Evolutionary conservation across 2,113 vertebrate species (phyloP), one percentile per base, ranked within the genome.

Genomic region (Labeo rohita): DNA sequence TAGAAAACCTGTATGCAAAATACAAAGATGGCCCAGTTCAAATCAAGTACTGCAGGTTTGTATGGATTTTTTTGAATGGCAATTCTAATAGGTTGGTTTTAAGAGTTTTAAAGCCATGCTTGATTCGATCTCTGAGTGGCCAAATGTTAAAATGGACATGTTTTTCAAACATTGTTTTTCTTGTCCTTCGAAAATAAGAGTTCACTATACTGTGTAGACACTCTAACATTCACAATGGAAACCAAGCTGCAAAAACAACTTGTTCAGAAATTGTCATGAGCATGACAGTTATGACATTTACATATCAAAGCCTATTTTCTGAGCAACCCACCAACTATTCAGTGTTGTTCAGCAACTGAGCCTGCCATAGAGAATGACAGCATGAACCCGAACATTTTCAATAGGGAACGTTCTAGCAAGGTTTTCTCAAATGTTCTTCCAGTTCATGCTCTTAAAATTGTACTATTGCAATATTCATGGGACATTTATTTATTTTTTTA

Each of bases 221-320:
- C 68, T 39, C 36, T 66, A 34, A 3, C 36, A 72, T 21, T 43
- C 16, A 72, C 39, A 72, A 72, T 72, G 68, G 39, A 70, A 68
- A 68, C 65, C 23, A 66, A 34, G 23, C 5, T 36, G 28, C 65
- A 68, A 68, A 43, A 72, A 1, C 0, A 8, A 45, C 66, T 39
- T 70, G 66, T 70, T 70, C 39, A 72, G 68, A 72, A 72, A 72
- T 45, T 15, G 4, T 43, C 16, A 5, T 43, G 16, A 8, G 43
- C 43, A 10, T 72, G 68, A 72, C 68, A 43, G 68, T 21, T 72
- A 21, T 11, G 36, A 21, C 16, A 72, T 72, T 72, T 72, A 39
- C 49, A 83, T 72, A 68, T 77, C 21, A 54, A 83, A 85, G 76
- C 10, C 8, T n/a, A 10, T 80, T 8, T 80, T 81, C 52, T 43